Conservation (phyloP, 2,797 vertebrate species). For the Sparus aurata region DNA sequence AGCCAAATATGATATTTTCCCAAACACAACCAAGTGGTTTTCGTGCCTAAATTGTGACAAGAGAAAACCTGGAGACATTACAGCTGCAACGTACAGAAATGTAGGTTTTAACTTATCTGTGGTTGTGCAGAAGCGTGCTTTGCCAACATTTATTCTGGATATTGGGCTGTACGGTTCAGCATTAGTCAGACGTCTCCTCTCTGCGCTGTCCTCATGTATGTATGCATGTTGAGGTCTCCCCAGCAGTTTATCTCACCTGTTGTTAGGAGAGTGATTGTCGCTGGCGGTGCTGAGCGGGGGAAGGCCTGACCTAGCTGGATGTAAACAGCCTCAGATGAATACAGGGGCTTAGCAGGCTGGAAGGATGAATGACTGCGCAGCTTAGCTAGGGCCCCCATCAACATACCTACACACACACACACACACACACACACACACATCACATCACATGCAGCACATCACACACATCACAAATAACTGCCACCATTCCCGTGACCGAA, state of each 20-base stretch:
- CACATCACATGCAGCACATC: constrained; percentile 19
- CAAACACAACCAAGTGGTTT: too few relatives aligned
- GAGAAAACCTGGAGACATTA: too few relatives aligned
- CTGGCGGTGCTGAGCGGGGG: constrained; percentile 25
- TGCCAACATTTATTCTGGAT: too few relatives aligned
- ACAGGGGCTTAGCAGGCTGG: constrained; percentile 51
- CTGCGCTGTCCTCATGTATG: background rate
- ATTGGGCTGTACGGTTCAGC: background rate
- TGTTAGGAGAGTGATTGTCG: constrained; percentile 27
- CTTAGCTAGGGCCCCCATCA: constrained; percentile 67
- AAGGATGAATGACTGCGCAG: constrained; percentile 68
- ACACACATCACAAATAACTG: constrained; percentile 50
- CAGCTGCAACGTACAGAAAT: too few relatives aligned
- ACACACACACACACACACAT: constrained; percentile 24
- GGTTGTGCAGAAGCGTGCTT: too few relatives aligned
- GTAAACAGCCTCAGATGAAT: constrained; percentile 74
- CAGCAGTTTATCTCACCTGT: constrained; percentile 35
- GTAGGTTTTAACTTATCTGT: too few relatives aligned
- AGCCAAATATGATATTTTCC: too few relatives aligned
- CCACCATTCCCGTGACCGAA: constrained; percentile 28
- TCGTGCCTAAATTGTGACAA: too few relatives aligned
- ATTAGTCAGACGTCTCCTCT: background rate
- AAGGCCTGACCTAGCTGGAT: constrained; percentile 65
- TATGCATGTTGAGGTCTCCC: background rate
- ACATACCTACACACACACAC: constrained; percentile 41